Evolutionary conservation across 2,113 vertebrate genomes (phyloP).

Genomic region (Paraplagusia blochii): DNA sequence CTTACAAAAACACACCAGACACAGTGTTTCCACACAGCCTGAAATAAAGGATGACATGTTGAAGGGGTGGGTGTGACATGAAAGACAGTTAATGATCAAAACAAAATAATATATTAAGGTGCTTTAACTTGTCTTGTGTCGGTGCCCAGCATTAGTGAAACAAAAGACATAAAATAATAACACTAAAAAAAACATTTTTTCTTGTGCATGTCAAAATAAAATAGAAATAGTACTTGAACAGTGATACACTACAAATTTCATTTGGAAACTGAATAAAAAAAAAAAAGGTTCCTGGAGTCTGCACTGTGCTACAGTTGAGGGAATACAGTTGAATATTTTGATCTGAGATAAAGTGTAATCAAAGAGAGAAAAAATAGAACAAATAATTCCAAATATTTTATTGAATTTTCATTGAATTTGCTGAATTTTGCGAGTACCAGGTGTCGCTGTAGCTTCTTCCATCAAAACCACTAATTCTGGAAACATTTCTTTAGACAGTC

Average conservation of each 20-base stretch:
- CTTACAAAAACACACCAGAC: slow-evolving; percentile 80
- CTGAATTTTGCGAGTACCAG: too few species aligned
- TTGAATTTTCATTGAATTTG: too few species aligned
- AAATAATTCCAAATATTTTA: too few species aligned
- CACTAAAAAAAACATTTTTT: slow-evolving; percentile 23
- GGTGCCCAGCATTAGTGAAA: slow-evolving; percentile 55
- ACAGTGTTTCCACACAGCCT: slow-evolving; percentile 48
- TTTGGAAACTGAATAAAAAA: slow-evolving; percentile 4
- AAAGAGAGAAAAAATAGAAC: slow-evolving; percentile 6
- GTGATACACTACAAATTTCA: slow-evolving; percentile 30
- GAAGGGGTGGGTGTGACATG: slow-evolving; percentile 19
- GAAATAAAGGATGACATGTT: slow-evolving; percentile 34
- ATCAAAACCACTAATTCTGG: too few species aligned
- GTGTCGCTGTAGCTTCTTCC: too few species aligned
- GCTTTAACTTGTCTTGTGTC: slow-evolving; percentile 68
- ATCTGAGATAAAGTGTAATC: too few species aligned
- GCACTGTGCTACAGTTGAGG: too few species aligned
- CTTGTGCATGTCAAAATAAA: slow-evolving; percentile 22
- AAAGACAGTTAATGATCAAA: slow-evolving; percentile 54
- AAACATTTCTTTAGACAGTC: too few species aligned
- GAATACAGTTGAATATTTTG: too few species aligned
- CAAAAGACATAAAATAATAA: slow-evolving; percentile 36
- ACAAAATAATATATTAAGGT: slow-evolving; percentile 79
- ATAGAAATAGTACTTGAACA: slow-evolving; percentile 28
- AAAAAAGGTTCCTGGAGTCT: background rate